These are phyloP conservation scores for Lepidotrigona ventralis DNA, from an alignment of 1,140 invertebrate species.

Conservation along the genomic window DNA sequence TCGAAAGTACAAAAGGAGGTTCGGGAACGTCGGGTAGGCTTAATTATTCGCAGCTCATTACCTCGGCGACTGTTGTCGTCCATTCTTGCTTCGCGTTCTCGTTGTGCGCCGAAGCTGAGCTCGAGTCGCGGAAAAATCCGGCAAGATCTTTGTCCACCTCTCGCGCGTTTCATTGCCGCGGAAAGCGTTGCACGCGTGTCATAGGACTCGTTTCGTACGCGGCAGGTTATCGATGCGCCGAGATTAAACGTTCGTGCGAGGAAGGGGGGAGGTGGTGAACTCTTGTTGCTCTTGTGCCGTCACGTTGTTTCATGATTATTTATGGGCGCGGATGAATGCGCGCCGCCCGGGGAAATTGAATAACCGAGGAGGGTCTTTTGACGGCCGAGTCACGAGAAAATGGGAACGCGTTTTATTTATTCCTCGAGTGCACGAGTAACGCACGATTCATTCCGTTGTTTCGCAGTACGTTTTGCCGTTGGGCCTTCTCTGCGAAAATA, in stretches of 20 bases:
- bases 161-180: not conserved
- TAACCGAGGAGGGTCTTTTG: slow-evolving; percentile 13
- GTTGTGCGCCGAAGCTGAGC: not conserved
- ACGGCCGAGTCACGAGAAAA: not conserved
- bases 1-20: not conserved
- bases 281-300: not conserved
- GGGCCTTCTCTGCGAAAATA: no score
- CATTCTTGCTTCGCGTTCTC: not conserved
- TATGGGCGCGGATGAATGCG: not conserved
- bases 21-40: not conserved
- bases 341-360: slow-evolving; percentile 2
- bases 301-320: slow-evolving; percentile 22
- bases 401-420: not conserved
- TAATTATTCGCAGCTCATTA: slow-evolving; percentile 42
- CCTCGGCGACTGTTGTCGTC: not conserved
- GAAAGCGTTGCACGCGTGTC: not conserved
- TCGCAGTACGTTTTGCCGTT: no score
- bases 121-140: not conserved
- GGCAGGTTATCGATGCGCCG: not conserved
- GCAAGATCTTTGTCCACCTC: not conserved
- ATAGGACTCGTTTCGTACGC: not conserved
- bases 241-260: slow-evolving; percentile 13
- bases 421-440: not conserved
- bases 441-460: not conserved
- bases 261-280: not conserved